Percentiles rank a stretch among this genome's conserved stretches.
These are phyloP conservation scores for Telenomus remus DNA, from an alignment of 1,140 invertebrate genomes.

Conservation along the genomic window DNA sequence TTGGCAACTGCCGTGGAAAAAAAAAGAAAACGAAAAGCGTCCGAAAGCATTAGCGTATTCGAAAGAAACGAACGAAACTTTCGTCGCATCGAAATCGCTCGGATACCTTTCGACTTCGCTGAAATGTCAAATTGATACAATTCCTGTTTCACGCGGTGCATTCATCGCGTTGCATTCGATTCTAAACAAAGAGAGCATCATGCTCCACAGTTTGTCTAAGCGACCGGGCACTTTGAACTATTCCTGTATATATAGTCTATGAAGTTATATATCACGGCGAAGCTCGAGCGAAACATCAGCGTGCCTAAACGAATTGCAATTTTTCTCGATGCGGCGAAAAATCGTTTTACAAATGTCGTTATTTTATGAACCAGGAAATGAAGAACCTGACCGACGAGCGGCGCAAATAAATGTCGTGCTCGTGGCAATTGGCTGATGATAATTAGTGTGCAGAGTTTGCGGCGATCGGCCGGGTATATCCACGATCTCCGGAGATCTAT, in stretches of 20 bases:
- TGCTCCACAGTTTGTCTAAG: conserved; percentile 23
- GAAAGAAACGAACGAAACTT: conserved; percentile 23
- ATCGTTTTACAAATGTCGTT: conserved; percentile 52
- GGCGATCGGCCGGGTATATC: conserved; percentile 43
- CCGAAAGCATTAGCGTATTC: conserved; percentile 3
- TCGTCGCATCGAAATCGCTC: conserved; percentile 11
- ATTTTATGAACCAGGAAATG: too few relatives aligned
- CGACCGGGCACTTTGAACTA: conserved; percentile 57
- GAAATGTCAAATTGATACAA: conserved; percentile 54
- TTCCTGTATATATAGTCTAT: conserved; percentile 35
- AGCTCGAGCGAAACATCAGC: too few relatives aligned
- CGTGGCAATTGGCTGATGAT: conserved; percentile 65
- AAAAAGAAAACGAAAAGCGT: neutral
- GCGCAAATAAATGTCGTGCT: conserved; percentile 61
- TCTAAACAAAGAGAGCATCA: conserved; percentile 45
- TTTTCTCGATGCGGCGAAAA: conserved; percentile 63
- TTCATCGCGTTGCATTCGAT: conserved; percentile 35
- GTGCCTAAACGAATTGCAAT: conserved; percentile 29
- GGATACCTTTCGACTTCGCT: conserved; percentile 37
- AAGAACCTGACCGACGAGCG: too few relatives aligned
- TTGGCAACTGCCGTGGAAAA: too few relatives aligned
- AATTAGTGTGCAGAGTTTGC: conserved; percentile 64
- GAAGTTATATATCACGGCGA: too few relatives aligned
- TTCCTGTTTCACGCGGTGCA: conserved; percentile 27
- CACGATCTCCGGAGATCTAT: conserved; percentile 58